A percentile compares a stretch with the other conserved stretches of the same genome.
phyloP scores from a whole-genome alignment of 2,888 invertebrate species.

The Perizoma affinitatum region DNA sequence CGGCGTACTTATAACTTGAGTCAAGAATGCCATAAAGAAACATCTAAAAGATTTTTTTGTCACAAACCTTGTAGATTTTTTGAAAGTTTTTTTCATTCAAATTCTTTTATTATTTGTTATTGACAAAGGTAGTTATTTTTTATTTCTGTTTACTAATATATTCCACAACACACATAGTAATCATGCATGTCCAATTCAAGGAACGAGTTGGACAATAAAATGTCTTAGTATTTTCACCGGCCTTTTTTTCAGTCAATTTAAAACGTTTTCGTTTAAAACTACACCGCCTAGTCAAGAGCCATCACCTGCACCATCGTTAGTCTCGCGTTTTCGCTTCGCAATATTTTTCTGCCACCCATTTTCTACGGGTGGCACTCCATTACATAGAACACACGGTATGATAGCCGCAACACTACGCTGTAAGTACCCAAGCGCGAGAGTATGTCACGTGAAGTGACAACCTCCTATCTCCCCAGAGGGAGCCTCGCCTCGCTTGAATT shows the following conservation, averaged over 20 bases:
- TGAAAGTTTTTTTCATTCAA: background rate
- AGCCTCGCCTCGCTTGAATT: slow-evolving; percentile 57
- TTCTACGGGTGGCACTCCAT: slow-evolving; percentile 58
- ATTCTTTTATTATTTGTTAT: no score
- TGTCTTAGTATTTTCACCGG: no score
- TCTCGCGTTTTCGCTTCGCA: slow-evolving; percentile 38
- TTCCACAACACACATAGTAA: no score
- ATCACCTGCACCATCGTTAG: no score
- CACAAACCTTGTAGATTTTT: slow-evolving; percentile 17
- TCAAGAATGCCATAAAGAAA: slow-evolving; percentile 12
- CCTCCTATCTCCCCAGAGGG: slow-evolving; percentile 48
- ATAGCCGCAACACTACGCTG: slow-evolving; percentile 61
- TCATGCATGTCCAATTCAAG: no score
- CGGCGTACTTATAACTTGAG: slow-evolving; percentile 30
- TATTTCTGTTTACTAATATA: no score
- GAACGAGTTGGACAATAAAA: no score
- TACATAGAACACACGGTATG: slow-evolving; percentile 63
- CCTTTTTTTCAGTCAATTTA: no score
- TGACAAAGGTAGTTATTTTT: no score
- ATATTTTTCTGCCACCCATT: slow-evolving; percentile 49
- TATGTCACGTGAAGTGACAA: slow-evolving; percentile 71
- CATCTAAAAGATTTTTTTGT: slow-evolving; percentile 30
- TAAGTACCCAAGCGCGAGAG: slow-evolving; percentile 70
- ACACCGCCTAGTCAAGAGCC: no score
- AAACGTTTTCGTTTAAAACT: no score